Conservation (phyloP, 2,797 vertebrate genomes). For the Myiothlypis coronata region DNA sequence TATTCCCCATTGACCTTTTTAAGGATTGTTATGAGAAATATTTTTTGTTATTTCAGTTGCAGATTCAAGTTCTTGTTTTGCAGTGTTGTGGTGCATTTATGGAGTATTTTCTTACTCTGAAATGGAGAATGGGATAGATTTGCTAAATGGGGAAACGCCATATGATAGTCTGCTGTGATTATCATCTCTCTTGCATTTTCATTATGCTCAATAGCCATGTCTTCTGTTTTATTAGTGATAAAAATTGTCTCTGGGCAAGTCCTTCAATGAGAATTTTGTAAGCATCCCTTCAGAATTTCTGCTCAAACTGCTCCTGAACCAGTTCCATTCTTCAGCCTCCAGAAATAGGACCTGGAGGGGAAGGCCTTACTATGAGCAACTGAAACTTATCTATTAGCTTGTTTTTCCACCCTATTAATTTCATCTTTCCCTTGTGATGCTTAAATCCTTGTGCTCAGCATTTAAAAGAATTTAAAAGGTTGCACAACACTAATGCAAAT, state of each 20-base stretch:
- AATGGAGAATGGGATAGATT: neutral
- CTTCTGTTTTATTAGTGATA: neutral
- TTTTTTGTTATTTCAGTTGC: neutral
- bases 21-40: neutral
- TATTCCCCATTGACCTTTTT: neutral
- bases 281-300: neutral
- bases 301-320: neutral
- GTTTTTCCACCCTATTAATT: neutral
- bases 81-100: neutral
- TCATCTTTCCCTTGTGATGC: neutral
- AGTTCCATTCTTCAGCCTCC: neutral
- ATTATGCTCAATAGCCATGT: neutral
- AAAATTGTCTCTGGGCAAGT: neutral
- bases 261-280: neutral
- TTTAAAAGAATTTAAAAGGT: neutral
- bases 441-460: neutral
- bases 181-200: neutral
- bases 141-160: neutral
- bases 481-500: neutral
- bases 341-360: neutral
- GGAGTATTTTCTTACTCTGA: neutral
- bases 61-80: neutral
- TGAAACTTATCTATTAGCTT: neutral
- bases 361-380: neutral
- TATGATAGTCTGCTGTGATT: neutral